Base-by-base conservation (phyloP, 1,140 invertebrate species). In the Ostrea denselamellosa region DNA sequence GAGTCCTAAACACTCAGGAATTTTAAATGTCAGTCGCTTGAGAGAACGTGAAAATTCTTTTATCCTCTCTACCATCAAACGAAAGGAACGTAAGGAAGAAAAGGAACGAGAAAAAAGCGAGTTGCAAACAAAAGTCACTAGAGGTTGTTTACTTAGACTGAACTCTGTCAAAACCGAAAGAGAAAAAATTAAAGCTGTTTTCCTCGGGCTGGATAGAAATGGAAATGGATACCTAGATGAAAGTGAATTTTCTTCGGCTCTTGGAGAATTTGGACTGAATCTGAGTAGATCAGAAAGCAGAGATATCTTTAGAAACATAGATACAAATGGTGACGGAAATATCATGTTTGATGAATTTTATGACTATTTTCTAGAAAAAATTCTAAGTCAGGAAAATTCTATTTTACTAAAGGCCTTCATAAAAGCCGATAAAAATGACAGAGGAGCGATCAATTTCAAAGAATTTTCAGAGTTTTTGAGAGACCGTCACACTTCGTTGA, bases 171-270 rank as follows among this genome's bases (percentile, higher is more conserved):
- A 81, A 62, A 51, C 8, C 53, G 58, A 85, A 17, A 87, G 34
- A 22, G 77, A 90, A n/a, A 90, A 90, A 83, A 51, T 90, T 19
- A 90, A 90, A 54, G 86, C 82, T 0, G 68, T 90, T 25, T 90
- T 90, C 52, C 56, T 90, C 54, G 87, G 86, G 81, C 84, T 90
- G 22, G 90, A 90, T 53, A 86, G 65, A 54, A 62, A 88, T 28
- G 90, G 90, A 22, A 89, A 90, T 56, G 90, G 90, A 14, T 14
- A 83, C 19, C 25, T 90, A 17, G 85, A 89, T 12, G 82, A 53
- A 82, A n/a, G 65, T 0, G 90, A 90, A 81, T 89, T 90, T 82
- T 44, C 14, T 28, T 58, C 51, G 2, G 86, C 89, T 51, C 12
- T 89, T 2, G n/a, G 86, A 51, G 82, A 71, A 9, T 71, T 90